Percentiles rank a stretch among this genome's conserved stretches.
These are phyloP conservation scores for Lydus trimaculatus DNA, from an alignment of 2,888 invertebrate species.

Conservation along the genomic window DNA sequence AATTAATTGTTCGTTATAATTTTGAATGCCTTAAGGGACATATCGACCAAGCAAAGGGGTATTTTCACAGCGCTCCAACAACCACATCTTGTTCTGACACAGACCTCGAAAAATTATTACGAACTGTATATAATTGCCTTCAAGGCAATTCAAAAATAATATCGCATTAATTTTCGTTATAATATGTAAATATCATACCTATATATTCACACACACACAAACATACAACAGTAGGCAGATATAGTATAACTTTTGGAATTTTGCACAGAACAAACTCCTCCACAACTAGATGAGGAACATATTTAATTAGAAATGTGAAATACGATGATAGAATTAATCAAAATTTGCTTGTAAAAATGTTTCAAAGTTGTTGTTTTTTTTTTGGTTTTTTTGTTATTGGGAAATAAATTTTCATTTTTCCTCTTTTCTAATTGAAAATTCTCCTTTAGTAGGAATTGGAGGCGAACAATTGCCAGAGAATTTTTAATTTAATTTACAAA, in stretches of 20 bases:
- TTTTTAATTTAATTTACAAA: too few relatives aligned
- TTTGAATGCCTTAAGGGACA: constrained; percentile 37
- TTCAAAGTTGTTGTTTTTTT: too few relatives aligned
- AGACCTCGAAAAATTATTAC: constrained; percentile 45
- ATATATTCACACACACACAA: too few relatives aligned
- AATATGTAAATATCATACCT: constrained; percentile 10
- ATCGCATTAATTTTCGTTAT: constrained; percentile 40
- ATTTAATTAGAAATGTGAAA: neutral
- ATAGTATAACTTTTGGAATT: neutral
- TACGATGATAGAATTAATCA: too few relatives aligned
- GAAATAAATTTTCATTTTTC: too few relatives aligned
- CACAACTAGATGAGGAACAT: neutral
- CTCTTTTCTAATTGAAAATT: too few relatives aligned
- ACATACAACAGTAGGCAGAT: neutral
- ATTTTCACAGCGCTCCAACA: constrained; percentile 29
- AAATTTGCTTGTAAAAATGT: too few relatives aligned
- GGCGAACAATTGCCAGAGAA: too few relatives aligned
- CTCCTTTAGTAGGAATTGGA: too few relatives aligned
- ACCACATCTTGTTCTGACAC: constrained; percentile 52
- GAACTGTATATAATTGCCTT: constrained; percentile 31
- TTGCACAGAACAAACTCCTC: neutral
- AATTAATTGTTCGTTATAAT: constrained; percentile 46
- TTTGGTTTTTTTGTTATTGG: too few relatives aligned
- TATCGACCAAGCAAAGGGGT: constrained; percentile 40
- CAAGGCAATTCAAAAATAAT: constrained; percentile 47